Evolutionary conservation across 2,797 vertebrate species (phyloP), one percentile per base, ranked within the genome.

Genomic region (Neosilurus hyrtlii): DNA sequence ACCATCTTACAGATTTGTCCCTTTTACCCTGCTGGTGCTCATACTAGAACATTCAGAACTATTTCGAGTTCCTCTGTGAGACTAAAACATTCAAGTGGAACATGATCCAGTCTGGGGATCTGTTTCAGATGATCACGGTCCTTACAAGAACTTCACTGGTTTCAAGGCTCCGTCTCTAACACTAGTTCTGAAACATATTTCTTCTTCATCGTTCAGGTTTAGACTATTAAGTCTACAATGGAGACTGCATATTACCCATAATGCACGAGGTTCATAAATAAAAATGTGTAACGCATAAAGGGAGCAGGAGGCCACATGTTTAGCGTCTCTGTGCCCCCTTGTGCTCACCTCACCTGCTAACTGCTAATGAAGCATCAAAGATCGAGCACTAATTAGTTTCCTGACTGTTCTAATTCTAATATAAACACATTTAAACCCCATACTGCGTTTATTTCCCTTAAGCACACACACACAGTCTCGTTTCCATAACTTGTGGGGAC

Each of bases 21-120:
- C n/a, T 30, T 66, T 30, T 30, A 6, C 61, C 22, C 9, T 20
- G 57, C 4, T 63, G 6, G 24, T 65, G 62, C 24, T 16, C 12
- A 18, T 51, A 15, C 68, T 71, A 51, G 68, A 71, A 51, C 43
- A n/a, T 71, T 22, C 43, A 70, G 67, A 70, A 70, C 67, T 16
- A n/a, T 6, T n/a, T 49, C 26, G 1, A 67, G 15, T 18, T 66
- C 20, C 20, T 6, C 16, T 9, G 20, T n/a, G n/a, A n/a, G n/a
- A n/a, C n/a, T n/a, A n/a, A n/a, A n/a, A n/a, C n/a, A n/a, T n/a
- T n/a, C 37, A 70, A n/a, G 37, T 70, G 49, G 35, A 37, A 68
- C 35, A 22, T 22, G n/a, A 22, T 11, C 11, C 6, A n/a, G n/a
- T 71, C 49, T 71, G 18, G 35, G 43, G 68, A 15, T 71, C 43